A percentile compares a stretch with the other conserved stretches of the same genome.
phyloP scores from a whole-genome alignment of 2,797 vertebrate species.

The Anableps anableps region DNA sequence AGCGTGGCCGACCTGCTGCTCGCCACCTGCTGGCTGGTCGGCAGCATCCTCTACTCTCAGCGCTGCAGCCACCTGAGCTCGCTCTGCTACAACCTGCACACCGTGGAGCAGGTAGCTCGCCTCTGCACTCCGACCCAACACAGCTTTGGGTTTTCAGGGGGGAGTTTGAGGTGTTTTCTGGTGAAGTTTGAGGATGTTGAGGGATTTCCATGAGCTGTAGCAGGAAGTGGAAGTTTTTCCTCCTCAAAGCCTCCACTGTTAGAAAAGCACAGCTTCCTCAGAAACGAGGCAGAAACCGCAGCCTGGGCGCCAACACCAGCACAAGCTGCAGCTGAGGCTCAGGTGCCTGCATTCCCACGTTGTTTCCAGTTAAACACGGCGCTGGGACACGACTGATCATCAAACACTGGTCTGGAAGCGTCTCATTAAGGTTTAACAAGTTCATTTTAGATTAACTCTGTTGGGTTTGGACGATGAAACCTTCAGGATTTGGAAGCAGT shows the following conservation, averaged over 20 bases:
- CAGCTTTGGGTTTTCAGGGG: neutral
- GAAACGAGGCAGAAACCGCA: neutral
- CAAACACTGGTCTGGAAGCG: too few species aligned
- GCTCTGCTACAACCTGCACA: conserved; percentile 87
- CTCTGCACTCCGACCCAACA: neutral
- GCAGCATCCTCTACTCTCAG: conserved; percentile 79
- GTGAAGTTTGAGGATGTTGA: neutral
- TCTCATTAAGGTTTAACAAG: too few species aligned
- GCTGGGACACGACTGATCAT: too few species aligned
- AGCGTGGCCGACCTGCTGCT: conserved; percentile 87
- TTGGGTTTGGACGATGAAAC: neutral
- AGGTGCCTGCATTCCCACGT: too few species aligned
- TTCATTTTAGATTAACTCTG: too few species aligned
- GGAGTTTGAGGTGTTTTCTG: neutral
- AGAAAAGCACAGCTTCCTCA: conserved; percentile 40
- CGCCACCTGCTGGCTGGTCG: conserved; percentile 86
- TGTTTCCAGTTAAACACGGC: too few species aligned
- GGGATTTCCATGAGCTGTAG: conserved; percentile 3
- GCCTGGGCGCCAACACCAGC: neutral
- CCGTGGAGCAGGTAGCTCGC: conserved; percentile 82
- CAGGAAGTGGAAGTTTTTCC: neutral
- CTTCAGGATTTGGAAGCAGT: too few species aligned
- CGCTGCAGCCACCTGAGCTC: conserved; percentile 55
- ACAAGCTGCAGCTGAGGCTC: neutral
- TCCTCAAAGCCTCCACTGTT: neutral